Base-by-base conservation (phyloP, 2,797 vertebrate species). In the Tadarida brasiliensis region DNA sequence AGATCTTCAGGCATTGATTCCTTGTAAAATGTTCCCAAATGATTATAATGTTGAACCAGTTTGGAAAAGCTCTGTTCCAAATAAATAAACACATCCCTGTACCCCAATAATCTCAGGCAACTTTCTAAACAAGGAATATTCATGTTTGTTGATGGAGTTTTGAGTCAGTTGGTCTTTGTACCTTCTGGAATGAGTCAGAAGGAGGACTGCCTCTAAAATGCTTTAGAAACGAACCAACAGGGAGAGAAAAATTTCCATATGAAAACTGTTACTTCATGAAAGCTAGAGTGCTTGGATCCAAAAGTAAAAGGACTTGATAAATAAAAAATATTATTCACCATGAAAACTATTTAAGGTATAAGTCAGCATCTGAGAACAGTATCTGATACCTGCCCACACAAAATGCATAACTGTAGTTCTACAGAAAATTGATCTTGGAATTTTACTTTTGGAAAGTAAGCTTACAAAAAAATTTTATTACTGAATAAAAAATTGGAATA, bases 361-460 rank as follows among this genome's bases (percentile, higher is more conserved):
- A 83, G 24, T 88, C 92, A 78, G 4, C 90, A 59, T 88, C 91
- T 47, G 7, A 59, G 56, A 76, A 20, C 7, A 44, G 54, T 51
- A 51, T 44, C 24, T 16, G 71, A 88, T 56, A 73, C n/a, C 35
- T 0, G 30, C 54, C 67, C 14, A 76, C 76, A 93, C 61, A 59
- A 91, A 77, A 68, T 39, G 0, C 1, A 4, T 51, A 35, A 28
- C 51, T 51, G 22, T 19, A 16, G 7, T 90, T 73, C 35, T 33
- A 63, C 5, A 78, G 68, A 87, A 93, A 91, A 68, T 24, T 54
- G 51, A 74, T 89, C 57, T 73, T 44, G 51, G 35, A 95, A 88
- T 71, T 93, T 94, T 78, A 35, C 51, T 95, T 95, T 85, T 82
- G 76, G 59, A 95, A 93, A 94, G 26, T 68, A 76, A 90, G 68